Evolutionary conservation across 2,888 invertebrate genomes (phyloP).

Genomic region (Nasonovia ribisnigri): DNA sequence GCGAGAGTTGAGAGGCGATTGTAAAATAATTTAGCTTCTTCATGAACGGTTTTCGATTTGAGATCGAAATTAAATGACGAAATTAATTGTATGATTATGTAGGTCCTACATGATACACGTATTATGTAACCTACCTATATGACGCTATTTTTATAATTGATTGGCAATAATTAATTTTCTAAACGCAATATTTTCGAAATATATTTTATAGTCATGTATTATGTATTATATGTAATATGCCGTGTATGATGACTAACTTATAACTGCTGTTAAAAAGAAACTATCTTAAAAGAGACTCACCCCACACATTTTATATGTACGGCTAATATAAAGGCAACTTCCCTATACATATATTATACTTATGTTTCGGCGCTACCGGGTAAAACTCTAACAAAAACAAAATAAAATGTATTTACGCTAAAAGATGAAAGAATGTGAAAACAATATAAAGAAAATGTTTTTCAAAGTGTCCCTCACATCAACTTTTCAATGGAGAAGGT

Average conservation of each 20-base stretch:
- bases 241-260: not conserved
- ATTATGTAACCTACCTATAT: too few relatives aligned
- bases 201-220: not conserved
- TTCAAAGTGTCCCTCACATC: not conserved
- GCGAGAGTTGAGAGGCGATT: not conserved
- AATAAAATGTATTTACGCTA: not conserved
- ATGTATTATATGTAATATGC: too few relatives aligned
- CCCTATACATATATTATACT: not conserved
- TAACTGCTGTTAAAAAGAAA: not conserved
- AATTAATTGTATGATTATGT: not conserved
- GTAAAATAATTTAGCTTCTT: not conserved
- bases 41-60: not conserved
- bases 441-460: constrained; percentile 15
- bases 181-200: not conserved
- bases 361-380: not conserved
- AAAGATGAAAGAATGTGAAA: constrained; percentile 1
- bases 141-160: not conserved
- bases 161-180: not conserved
- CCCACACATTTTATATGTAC: not conserved
- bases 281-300: not conserved
- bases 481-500: not conserved
- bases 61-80: not conserved
- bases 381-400: not conserved
- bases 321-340: not conserved
- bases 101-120: too few relatives aligned